Base-by-base conservation (phyloP, 2,888 invertebrate species). In the Chymomyza amoena region DNA sequence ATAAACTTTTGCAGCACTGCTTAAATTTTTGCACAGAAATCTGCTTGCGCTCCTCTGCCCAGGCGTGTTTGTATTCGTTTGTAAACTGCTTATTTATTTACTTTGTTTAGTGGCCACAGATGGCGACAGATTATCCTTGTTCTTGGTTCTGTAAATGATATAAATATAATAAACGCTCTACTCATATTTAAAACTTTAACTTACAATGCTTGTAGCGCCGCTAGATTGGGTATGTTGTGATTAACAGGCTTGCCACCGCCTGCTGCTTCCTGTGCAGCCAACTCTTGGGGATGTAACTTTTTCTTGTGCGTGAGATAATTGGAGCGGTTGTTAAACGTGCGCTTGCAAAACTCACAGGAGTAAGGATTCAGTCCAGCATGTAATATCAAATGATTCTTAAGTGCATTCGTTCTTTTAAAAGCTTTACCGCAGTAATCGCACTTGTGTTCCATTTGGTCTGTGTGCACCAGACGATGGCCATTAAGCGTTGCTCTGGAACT, bases 211-310 rank as follows among this genome's bases (percentile, higher is more conserved):
- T 90, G 90, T 2, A 92, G 76, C 3, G 91, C 90, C 64, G 90
- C 90, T 64, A 92, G 73, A 70, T 91, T 92, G 15, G 92, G 92
- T 76, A 92, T 91, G 69, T 91, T 91, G n/a, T 89, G 87, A 7
- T 89, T 89, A 62, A 89, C 86, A n/a, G 80, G 79, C 64, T 85
- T 89, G 56, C 75, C 89, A 2, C 90, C 91, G 16, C 87, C 89
- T 0, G 91, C 85, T 4, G 92, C 92, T 69, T 92, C 92, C 76
- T 91, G 84, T 0, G 91, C 90, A 0, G 90, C 90, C 61, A 91
- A 70, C 59, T 90, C 90, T 1, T 76, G 75, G 0, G 90, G 90
- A 84, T 91, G 90, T 2, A 88, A 69, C 69, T 89, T 90, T 66
- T 90, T 90, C 69, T 90, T 90, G 68, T 91, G 90, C 64, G 85